Percentiles rank a stretch among this genome's conserved stretches.
phyloP scores from a whole-genome alignment of 2,113 vertebrate species.

The Cryptotis parvus region DNA sequence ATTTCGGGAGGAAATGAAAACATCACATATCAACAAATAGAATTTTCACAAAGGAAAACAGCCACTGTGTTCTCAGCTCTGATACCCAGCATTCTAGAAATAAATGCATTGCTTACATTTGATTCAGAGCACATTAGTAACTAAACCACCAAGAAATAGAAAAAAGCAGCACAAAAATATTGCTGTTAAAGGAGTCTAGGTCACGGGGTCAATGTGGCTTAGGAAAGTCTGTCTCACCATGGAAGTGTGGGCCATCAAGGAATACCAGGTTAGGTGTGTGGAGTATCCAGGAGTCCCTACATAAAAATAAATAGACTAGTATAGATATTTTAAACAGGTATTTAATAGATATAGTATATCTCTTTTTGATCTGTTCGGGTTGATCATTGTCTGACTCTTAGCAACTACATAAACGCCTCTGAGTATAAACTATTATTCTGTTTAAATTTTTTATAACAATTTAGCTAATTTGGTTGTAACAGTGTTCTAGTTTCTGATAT shows the following conservation, averaged over 20 bases:
- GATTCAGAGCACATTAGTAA: slow-evolving; percentile 70
- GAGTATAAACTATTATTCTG: neutral
- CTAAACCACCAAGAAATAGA: slow-evolving; percentile 69
- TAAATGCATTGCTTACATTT: slow-evolving; percentile 64
- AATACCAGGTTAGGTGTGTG: neutral
- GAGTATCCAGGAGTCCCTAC: neutral
- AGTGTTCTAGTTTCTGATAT: too few species aligned
- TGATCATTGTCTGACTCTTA: slow-evolving; percentile 2
- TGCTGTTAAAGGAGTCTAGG: slow-evolving; percentile 9
- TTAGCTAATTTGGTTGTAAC: too few species aligned
- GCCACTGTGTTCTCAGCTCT: slow-evolving; percentile 53
- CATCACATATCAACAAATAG: slow-evolving; percentile 67
- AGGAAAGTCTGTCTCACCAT: slow-evolving; percentile 51
- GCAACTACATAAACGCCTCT: neutral
- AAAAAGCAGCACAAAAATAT: slow-evolving; percentile 46
- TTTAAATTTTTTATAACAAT: neutral
- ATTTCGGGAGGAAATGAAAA: slow-evolving; percentile 76
- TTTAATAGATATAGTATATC: neutral
- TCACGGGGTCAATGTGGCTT: neutral
- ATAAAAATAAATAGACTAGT: neutral
- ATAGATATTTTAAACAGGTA: neutral
- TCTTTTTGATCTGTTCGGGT: neutral
- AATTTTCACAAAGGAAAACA: slow-evolving; percentile 76
- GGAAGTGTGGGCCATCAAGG: neutral
- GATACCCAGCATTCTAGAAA: slow-evolving; percentile 69